Base-by-base conservation (phyloP, 2,113 vertebrate species). In the Muntiacus muntjak region DNA sequence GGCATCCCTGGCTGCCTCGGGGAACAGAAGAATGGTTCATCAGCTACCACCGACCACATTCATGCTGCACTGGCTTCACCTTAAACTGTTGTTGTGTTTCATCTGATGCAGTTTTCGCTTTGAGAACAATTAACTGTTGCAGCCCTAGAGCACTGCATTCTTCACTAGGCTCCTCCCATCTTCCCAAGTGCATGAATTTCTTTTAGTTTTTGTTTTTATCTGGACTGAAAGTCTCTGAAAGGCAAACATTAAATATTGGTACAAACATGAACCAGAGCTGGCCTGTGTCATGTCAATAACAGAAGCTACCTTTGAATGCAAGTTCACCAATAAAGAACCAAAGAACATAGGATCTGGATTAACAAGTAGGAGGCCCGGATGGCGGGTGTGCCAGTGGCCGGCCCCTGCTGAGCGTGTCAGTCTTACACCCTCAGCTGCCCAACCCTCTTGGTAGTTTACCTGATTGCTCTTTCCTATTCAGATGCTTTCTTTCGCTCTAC, bases 21-120 rank as follows among this genome's bases (percentile, higher is more conserved):
- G 23, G 1, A 15, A 19, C 0, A 8, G 11, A n/a, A 6, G 11
- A 11, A 17, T 0, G 1, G 7, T 5, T 21, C 33, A n/a, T 0
- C 1, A 6, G 19, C 7, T 14, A 5, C 30, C 36, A 3, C 1
- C 0, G 30, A 2, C 26, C 11, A 13, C 9, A 21, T 16, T 2
- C 36, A 9, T 3, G 26, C 40, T 40, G n/a, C 15, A 1, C 23
- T 6, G 17, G 6, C 6, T 55, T 62, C 26, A n/a, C 9, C 25
- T 78, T 54, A 15, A 30, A n/a, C 2, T 26, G 9, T 9, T 25
- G 87, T 36, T 71, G 12, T 14, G 26, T 60, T 60, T 81, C 62
- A 45, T 23, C 45, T 17, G 21, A 28, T 21, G 13, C 12, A 4
- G 7, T 84, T 90, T 87, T 9, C 40, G n/a, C 33, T 76, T 94